Conservation (phyloP, 2,113 vertebrate species). For the Hassar affinis region DNA sequence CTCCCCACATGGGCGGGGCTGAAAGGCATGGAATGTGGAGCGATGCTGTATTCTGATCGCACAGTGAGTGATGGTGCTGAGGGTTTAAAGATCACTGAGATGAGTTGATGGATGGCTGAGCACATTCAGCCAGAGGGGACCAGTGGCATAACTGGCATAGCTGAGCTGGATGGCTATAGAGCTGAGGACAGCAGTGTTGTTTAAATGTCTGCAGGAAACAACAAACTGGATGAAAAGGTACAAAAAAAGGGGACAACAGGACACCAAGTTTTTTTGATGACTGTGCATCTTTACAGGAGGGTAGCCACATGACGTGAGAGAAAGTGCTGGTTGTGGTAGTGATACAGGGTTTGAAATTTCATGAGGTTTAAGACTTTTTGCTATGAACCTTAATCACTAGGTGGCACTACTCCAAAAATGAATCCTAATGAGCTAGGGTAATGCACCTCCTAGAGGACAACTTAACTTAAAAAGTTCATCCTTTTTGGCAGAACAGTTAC, state of each 20-base stretch:
- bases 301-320: neutral
- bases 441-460: no score
- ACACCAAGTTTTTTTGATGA: neutral
- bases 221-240: neutral
- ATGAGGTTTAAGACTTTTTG: no score
- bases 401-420: no score
- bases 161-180: conserved; percentile 21
- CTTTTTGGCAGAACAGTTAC: no score
- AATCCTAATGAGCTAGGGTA: no score
- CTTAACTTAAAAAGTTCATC: no score
- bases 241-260: neutral
- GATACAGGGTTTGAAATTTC: no score
- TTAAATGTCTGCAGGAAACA: neutral
- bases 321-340: no score
- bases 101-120: conserved; percentile 54
- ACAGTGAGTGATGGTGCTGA: conserved; percentile 37
- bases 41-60: conserved; percentile 4
- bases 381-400: no score
- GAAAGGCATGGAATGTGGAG: conserved; percentile 27
- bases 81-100: conserved; percentile 57
- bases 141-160: conserved; percentile 46
- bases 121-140: conserved; percentile 49
- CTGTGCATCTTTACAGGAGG: neutral
- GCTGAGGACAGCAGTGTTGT: neutral
- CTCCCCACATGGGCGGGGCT: conserved; percentile 30